These are phyloP conservation scores for Hydrozoanthus tunicans DNA, from an alignment of 64 coral and sea anemone genomes.

Conservation along the genomic window DNA sequence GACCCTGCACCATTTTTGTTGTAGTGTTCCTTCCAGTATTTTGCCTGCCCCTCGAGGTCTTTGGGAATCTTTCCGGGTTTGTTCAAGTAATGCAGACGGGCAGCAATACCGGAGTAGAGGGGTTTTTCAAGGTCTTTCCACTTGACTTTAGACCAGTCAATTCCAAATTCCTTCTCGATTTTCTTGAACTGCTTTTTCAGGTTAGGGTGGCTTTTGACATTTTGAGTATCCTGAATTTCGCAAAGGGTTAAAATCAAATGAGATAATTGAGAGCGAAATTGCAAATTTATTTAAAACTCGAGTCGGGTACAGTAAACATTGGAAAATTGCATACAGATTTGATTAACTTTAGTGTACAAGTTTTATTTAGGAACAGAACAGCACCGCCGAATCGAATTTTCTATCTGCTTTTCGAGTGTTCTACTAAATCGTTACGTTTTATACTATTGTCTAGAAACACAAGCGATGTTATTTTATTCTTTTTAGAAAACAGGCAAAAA, in stretches of 20 bases:
- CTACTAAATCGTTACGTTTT: too few relatives aligned
- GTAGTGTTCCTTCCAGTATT: constrained; percentile 34
- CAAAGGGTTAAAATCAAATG: neutral
- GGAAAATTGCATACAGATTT: too few relatives aligned
- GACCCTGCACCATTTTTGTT: neutral
- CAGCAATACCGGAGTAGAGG: constrained; percentile 44
- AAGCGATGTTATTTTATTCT: too few relatives aligned
- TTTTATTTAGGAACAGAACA: too few relatives aligned
- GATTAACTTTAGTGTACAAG: too few relatives aligned
- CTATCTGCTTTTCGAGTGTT: too few relatives aligned
- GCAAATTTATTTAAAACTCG: neutral
- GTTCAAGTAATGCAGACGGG: neutral
- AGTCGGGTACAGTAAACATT: too few relatives aligned
- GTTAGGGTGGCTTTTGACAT: constrained; percentile 11
- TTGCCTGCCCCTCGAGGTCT: neutral
- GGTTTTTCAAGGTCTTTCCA: constrained; percentile 41
- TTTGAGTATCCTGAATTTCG: constrained; percentile 38
- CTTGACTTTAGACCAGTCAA: constrained; percentile 41
- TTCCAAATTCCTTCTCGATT: constrained; percentile 12
- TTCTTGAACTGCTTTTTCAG: neutral
- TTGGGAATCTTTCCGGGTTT: neutral
- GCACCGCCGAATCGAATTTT: too few relatives aligned
- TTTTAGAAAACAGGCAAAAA: too few relatives aligned
- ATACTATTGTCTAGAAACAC: too few relatives aligned
- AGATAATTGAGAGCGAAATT: neutral